A percentile compares a stretch with the other conserved stretches of the same genome.
These are phyloP conservation scores for Cerastis leucographa DNA, from an alignment of 2,888 invertebrate genomes.

Conservation along the genomic window DNA sequence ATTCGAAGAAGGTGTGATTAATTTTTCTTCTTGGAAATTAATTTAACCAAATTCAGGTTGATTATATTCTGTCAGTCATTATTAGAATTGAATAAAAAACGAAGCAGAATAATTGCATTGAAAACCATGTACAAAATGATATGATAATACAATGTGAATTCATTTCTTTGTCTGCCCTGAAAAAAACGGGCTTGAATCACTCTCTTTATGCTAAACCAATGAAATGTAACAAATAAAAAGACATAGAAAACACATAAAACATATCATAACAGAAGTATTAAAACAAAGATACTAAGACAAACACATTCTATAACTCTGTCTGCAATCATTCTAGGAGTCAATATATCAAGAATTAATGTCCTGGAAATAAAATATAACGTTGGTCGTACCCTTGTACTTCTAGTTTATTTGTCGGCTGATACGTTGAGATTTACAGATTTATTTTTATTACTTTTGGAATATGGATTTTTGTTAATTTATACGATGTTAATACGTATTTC, in stretches of 20 bases:
- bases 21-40: slow-evolving; percentile 1
- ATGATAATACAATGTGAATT: background rate
- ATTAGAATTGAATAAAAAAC: background rate
- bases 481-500: background rate
- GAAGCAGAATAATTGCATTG: background rate
- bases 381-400: slow-evolving; percentile 77
- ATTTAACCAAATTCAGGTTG: background rate
- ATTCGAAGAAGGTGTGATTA: background rate
- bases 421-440: slow-evolving; percentile 74
- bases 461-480: slow-evolving; percentile 42
- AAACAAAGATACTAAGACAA: slow-evolving; percentile 31
- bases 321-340: slow-evolving; percentile 63
- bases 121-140: background rate
- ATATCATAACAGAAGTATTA: slow-evolving; percentile 24
- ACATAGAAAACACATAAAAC: slow-evolving; percentile 52
- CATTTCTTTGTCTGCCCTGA: background rate
- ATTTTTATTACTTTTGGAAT: slow-evolving; percentile 54
- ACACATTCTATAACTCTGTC: slow-evolving; percentile 43
- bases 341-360: slow-evolving; percentile 85
- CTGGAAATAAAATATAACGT: slow-evolving; percentile 85
- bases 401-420: slow-evolving; percentile 81
- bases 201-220: background rate
- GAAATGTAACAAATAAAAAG: slow-evolving; percentile 29
- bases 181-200: background rate
- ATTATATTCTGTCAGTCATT: background rate